phyloP scores from a whole-genome alignment of 2,113 vertebrate genomes.

The Butorides virescens region DNA sequence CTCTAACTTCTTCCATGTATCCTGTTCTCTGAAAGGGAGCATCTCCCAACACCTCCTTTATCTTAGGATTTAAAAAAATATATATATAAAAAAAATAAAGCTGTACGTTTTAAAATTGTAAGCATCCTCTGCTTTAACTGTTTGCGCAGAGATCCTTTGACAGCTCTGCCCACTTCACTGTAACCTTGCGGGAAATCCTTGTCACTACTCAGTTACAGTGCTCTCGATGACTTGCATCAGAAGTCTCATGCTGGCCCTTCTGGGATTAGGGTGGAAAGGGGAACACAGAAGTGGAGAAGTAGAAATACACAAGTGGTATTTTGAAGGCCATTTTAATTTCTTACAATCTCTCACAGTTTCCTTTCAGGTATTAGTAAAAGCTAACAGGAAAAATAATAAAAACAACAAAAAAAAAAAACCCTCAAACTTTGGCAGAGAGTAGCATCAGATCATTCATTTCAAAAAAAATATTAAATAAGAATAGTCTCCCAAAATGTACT shows the following conservation, averaged over 20 bases:
- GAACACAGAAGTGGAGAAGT: neutral
- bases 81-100: constrained; percentile 66
- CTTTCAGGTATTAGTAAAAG: neutral
- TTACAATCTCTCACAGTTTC: neutral
- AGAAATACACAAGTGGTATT: neutral
- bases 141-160: neutral
- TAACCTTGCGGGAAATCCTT: neutral
- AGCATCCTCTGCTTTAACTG: constrained; percentile 31
- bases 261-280: neutral
- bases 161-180: neutral
- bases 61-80: constrained; percentile 60
- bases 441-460: neutral
- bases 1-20: constrained; percentile 14
- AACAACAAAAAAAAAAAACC: neutral
- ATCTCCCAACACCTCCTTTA: constrained; percentile 1
- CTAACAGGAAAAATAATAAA: neutral
- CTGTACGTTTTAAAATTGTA: constrained; percentile 26
- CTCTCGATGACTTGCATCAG: constrained; percentile 16
- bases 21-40: neutral
- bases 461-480: constrained; percentile 28
- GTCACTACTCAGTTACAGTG: neutral
- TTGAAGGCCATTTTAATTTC: constrained; percentile 36
- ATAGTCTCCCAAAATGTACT: constrained; percentile 14
- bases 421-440: constrained; percentile 33
- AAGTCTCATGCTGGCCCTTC: constrained; percentile 56